Base-by-base conservation (phyloP, 1,140 invertebrate genomes). In the Homalodisca vitripennis region DNA sequence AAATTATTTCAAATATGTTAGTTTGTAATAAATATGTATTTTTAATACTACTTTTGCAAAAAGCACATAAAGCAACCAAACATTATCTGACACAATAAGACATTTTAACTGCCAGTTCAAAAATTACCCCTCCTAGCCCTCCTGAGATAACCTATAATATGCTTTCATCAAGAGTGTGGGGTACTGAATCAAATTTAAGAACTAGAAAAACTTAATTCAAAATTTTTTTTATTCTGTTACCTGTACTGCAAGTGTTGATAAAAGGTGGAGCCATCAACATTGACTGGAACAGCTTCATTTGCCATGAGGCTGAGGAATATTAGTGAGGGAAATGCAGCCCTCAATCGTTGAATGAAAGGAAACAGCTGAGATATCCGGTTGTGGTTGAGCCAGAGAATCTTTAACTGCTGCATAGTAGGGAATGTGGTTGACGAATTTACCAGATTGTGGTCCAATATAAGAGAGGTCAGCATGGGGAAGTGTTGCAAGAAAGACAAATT, bases 211-310 rank as follows among this genome's bases (percentile, higher is more conserved):
- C n/a, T n/a, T n/a, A n/a, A n/a, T n/a, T n/a, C n/a, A n/a, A n/a
- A n/a, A n/a, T n/a, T n/a, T n/a, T n/a, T n/a, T n/a, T n/a, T 22
- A 53, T 53, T 53, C 10, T 6, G 71, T 78, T 80, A 91, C 90
- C 91, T 89, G 78, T 92, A 93, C 73, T 91, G 89, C 14, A 89
- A 75, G 77, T 91, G 90, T 75, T 92, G 89, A 74, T 88, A 88
- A 73, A 88, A 89, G 26, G 85, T 87, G 30, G 87, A 89, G 34
- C 87, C 88, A 73, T 90, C 91, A 65, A 92, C 83, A 77, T 88
- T 89, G 74, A 88, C 89, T 0, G 90, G 90, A 2, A 88, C 87
- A 1, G 87, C 89, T 1, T 84, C 82, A 77, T 94, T 94, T 47
- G 90, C 89, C 90, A 94, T 92, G 51, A 94, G 77, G 27, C 87